Evolutionary conservation across 2,113 vertebrate species (phyloP).

Genomic region (Pseudolaguvia tuberculata): DNA sequence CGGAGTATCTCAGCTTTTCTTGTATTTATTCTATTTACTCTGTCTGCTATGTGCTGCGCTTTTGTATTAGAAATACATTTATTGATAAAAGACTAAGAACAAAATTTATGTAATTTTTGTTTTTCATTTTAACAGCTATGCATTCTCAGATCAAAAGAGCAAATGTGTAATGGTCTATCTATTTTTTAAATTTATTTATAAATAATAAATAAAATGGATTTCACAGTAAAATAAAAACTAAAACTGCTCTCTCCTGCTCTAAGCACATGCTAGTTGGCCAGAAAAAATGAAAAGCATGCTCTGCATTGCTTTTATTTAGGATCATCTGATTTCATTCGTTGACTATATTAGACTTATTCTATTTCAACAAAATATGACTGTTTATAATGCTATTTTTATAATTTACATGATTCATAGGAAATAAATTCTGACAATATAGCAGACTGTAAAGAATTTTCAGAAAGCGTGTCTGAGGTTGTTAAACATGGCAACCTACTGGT

Average conservation of each 20-base stretch:
- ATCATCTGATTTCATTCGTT: constrained; percentile 69
- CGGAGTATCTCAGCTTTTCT: constrained; percentile 67
- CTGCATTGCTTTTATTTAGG: constrained; percentile 9
- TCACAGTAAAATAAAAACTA: no score
- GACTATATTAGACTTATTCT: constrained; percentile 83
- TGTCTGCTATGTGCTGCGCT: constrained; percentile 83
- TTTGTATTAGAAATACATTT: constrained; percentile 82
- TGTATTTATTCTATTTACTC: constrained; percentile 86
- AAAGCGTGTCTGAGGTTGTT: neutral
- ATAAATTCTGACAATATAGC: neutral
- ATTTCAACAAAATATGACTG: constrained; percentile 50
- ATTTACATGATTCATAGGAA: neutral
- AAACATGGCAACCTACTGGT: neutral
- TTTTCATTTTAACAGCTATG: constrained; percentile 71
- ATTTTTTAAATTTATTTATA: neutral
- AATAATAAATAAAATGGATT: neutral
- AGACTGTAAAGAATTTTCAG: neutral
- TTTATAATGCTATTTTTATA: neutral
- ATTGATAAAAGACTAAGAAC: constrained; percentile 61
- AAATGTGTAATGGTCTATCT: neutral
- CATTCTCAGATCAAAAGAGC: constrained; percentile 69
- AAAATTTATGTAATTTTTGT: no score
- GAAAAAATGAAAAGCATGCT: constrained; percentile 51
- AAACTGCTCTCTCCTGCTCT: no score
- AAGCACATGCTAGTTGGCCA: neutral